These are phyloP conservation scores for Scolopax rusticola DNA, from an alignment of 2,797 vertebrate genomes.

Conservation along the genomic window DNA sequence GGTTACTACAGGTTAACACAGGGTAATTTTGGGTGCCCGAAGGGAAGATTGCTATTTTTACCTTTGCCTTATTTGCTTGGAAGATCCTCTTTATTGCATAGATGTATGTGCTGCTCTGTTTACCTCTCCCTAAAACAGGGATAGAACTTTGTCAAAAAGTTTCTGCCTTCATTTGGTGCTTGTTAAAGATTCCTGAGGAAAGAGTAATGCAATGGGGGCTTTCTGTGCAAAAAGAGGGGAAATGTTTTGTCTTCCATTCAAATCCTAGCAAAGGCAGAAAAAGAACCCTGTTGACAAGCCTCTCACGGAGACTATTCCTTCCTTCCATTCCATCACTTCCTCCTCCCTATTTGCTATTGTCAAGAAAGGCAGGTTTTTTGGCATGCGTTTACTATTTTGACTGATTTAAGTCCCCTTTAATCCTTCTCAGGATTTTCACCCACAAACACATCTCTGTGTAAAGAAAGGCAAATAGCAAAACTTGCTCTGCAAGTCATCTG, in stretches of 20 bases:
- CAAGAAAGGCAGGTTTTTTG: background rate
- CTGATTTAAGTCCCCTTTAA: background rate
- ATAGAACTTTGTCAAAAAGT: background rate
- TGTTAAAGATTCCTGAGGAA: background rate
- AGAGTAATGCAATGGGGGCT: background rate
- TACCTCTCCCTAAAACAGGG: background rate
- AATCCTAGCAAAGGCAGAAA: background rate
- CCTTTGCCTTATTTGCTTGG: background rate
- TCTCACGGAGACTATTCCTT: background rate
- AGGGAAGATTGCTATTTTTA: background rate
- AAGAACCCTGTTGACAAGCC: background rate
- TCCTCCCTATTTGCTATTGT: background rate
- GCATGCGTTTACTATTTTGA: background rate
- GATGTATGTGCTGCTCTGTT: background rate
- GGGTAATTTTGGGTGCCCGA: background rate
- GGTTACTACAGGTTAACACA: background rate
- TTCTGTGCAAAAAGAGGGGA: background rate
- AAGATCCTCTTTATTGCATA: background rate
- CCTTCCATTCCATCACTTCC: background rate
- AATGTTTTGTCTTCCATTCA: background rate
- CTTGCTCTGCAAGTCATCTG: background rate
- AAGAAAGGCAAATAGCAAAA: slow-evolving; percentile 1
- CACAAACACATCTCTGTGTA: background rate
- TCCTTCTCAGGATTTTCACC: background rate
- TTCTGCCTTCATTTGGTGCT: background rate